Evolutionary conservation across 2,113 vertebrate genomes (phyloP).

Genomic region (Prinia subflava): DNA sequence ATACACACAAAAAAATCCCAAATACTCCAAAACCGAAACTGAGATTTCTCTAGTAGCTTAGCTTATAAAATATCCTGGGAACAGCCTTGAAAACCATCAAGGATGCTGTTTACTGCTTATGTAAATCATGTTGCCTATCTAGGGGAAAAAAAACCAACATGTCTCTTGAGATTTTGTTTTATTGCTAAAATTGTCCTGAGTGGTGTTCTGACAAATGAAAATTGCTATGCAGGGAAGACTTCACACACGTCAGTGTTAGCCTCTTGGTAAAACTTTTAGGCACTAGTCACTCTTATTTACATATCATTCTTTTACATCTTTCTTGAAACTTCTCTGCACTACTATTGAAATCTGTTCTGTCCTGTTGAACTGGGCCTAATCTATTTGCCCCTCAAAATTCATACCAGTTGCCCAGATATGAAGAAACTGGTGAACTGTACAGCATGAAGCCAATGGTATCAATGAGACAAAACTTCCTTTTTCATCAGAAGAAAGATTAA

Average conservation of each 20-base stretch:
- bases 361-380: background rate
- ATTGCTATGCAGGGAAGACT: background rate
- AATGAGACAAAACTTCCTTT: background rate
- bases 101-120: background rate
- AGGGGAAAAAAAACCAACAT: background rate
- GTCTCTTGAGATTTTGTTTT: background rate
- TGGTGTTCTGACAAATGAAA: background rate
- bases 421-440: background rate
- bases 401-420: background rate
- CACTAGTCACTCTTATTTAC: background rate
- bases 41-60: background rate
- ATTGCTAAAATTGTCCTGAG: background rate
- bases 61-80: background rate
- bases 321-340: background rate
- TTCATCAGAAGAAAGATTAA: background rate
- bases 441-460: background rate
- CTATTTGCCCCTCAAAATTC: background rate
- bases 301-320: background rate
- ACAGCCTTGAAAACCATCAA: background rate
- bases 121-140: background rate
- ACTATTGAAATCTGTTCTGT: background rate
- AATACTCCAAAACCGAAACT: background rate
- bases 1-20: background rate
- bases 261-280: background rate
- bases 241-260: fast-evolving